phyloP scores from a whole-genome alignment of 92 coral and sea anemone species.

The Epizoanthus ramosus region DNA sequence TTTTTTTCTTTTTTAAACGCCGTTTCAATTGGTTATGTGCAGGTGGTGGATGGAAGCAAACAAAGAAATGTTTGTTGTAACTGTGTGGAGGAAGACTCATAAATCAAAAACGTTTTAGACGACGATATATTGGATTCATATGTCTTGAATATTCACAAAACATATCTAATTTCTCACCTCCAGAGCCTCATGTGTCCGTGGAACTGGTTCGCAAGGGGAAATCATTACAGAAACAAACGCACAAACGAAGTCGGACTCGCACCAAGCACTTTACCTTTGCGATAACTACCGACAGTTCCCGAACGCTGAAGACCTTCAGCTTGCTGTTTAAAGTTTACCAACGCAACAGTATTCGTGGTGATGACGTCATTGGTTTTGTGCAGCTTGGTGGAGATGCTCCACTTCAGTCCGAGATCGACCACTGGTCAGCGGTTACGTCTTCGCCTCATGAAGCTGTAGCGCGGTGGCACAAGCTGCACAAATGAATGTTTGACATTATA shows the following conservation, averaged over 20 bases:
- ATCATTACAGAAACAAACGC: conserved; percentile 68
- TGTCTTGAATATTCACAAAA: neutral
- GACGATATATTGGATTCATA: neutral
- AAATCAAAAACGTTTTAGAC: neutral
- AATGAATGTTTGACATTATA: neutral
- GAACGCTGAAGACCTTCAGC: conserved; percentile 80
- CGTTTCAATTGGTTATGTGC: neutral
- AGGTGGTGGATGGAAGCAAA: too few relatives aligned
- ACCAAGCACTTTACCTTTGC: conserved; percentile 78
- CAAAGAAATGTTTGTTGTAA: too few relatives aligned
- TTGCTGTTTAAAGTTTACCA: conserved; percentile 71
- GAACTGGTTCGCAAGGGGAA: conserved; percentile 76
- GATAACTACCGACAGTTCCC: conserved; percentile 77
- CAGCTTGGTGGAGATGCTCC: conserved; percentile 76
- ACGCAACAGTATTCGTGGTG: conserved; percentile 71
- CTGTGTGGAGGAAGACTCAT: too few relatives aligned
- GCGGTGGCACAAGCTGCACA: conserved; percentile 87
- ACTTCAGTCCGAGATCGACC: conserved; percentile 72
- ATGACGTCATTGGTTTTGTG: conserved; percentile 79
- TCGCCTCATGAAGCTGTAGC: conserved; percentile 84
- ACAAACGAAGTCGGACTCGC: conserved; percentile 47
- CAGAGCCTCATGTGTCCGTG: conserved; percentile 77
- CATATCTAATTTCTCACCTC: neutral
- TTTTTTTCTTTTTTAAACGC: too few relatives aligned
- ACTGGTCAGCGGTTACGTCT: conserved; percentile 84